Conservation (phyloP, 2,888 invertebrate genomes). For the Tetranychus truncatus region DNA sequence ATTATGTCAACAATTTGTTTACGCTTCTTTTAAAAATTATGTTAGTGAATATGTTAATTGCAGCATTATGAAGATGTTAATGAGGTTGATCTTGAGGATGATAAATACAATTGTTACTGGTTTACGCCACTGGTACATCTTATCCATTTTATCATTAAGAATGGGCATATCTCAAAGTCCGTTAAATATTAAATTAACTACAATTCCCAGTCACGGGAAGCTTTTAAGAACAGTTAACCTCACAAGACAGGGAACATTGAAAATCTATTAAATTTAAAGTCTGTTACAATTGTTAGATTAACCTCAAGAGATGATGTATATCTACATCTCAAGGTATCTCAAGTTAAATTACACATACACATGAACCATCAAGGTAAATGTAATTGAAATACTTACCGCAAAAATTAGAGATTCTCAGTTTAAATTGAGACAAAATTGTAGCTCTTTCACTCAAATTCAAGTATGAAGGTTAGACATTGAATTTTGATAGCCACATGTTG, state of each 20-base stretch:
- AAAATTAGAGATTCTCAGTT: too few relatives aligned
- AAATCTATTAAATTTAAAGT: neutral
- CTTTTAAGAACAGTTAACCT: neutral
- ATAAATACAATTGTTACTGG: neutral
- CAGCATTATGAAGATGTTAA: neutral
- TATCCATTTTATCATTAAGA: neutral
- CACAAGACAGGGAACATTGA: neutral
- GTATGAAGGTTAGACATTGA: neutral
- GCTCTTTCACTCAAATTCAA: too few relatives aligned
- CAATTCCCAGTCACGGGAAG: neutral
- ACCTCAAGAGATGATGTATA: too few relatives aligned
- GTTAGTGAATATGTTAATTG: neutral
- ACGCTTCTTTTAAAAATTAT: neutral
- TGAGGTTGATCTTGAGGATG: neutral
- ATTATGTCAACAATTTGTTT: too few relatives aligned
- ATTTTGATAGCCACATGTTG: neutral
- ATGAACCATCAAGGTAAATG: too few relatives aligned
- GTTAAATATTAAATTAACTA: neutral
- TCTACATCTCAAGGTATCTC: too few relatives aligned
- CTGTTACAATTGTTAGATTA: too few relatives aligned
- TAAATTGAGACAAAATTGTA: too few relatives aligned
- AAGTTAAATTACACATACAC: too few relatives aligned
- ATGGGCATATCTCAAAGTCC: neutral
- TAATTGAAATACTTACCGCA: too few relatives aligned
- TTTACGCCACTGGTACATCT: neutral